A percentile compares a stretch with the other conserved stretches of the same genome.
Evolutionary conservation across 2,888 invertebrate species (phyloP).

Genomic region (Seira ritae): DNA sequence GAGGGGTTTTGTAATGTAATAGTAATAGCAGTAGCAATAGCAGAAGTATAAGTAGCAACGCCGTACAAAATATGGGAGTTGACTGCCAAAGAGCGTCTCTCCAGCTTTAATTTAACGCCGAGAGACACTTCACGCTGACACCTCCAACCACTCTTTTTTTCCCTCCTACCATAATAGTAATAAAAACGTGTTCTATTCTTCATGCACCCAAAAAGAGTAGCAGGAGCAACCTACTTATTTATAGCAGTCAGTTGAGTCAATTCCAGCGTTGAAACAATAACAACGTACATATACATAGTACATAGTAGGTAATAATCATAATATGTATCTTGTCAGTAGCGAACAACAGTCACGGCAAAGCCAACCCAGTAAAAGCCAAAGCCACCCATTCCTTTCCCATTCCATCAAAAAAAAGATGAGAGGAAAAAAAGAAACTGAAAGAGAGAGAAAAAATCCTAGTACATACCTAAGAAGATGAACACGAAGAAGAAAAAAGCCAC

Average conservation of each 20-base stretch:
- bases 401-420: slow-evolving; percentile 31
- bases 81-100: neutral
- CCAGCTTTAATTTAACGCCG: slow-evolving; percentile 9
- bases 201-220: neutral
- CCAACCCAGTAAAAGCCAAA: slow-evolving; percentile 18
- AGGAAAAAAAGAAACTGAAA: slow-evolving; percentile 4
- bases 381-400: slow-evolving; percentile 18
- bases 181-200: neutral
- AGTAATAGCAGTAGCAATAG: no score
- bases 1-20: no score
- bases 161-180: neutral
- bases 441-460: neutral
- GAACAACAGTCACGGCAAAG: no score
- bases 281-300: no score
- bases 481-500: slow-evolving; percentile 56
- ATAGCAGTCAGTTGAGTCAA: neutral
- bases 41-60: neutral
- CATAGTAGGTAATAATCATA: slow-evolving; percentile 7
- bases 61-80: neutral
- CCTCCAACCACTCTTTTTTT: neutral
- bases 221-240: neutral
- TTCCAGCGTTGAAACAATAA: slow-evolving; percentile 24
- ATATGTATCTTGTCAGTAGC: neutral
- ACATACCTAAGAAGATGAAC: neutral
- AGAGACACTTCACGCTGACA: slow-evolving; percentile 13